Percentiles rank a stretch among this genome's conserved stretches.
phyloP scores from a whole-genome alignment of 2,113 vertebrate genomes.

The Motacilla alba region DNA sequence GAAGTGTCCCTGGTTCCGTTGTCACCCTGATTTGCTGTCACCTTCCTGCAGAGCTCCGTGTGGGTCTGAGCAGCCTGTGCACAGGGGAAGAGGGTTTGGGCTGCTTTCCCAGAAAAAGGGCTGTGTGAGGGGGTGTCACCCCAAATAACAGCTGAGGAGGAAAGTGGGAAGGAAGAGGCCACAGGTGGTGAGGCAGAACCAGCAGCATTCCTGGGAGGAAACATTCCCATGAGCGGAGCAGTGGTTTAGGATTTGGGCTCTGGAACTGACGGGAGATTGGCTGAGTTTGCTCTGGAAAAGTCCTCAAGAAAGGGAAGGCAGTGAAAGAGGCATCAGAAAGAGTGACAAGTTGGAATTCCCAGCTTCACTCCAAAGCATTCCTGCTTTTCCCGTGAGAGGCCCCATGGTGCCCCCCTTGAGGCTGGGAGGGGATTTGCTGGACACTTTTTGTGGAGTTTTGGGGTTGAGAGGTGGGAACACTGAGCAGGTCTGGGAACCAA shows the following conservation, averaged over 20 bases:
- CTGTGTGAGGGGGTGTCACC: background rate
- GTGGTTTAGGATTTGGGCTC: background rate
- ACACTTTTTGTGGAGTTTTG: background rate
- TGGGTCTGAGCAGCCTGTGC: background rate
- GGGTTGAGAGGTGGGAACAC: background rate
- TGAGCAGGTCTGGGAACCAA: background rate
- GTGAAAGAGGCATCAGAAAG: background rate
- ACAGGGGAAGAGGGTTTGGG: background rate
- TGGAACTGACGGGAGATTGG: background rate
- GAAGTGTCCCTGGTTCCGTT: background rate
- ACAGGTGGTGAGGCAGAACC: background rate
- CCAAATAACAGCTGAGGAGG: background rate
- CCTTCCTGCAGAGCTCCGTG: accelerated
- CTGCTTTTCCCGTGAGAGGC: background rate
- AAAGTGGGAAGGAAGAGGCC: background rate
- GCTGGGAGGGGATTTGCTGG: background rate
- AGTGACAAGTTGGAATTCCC: background rate
- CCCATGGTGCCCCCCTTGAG: background rate
- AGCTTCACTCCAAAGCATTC: background rate
- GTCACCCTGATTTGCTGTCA: background rate
- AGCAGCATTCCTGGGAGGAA: background rate
- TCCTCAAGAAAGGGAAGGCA: background rate
- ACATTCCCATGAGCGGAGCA: background rate
- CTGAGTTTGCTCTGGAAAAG: background rate
- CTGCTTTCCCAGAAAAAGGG: background rate